These are phyloP conservation scores for Phoeniculus purpureus DNA, from an alignment of 2,797 vertebrate genomes.

Conservation along the genomic window DNA sequence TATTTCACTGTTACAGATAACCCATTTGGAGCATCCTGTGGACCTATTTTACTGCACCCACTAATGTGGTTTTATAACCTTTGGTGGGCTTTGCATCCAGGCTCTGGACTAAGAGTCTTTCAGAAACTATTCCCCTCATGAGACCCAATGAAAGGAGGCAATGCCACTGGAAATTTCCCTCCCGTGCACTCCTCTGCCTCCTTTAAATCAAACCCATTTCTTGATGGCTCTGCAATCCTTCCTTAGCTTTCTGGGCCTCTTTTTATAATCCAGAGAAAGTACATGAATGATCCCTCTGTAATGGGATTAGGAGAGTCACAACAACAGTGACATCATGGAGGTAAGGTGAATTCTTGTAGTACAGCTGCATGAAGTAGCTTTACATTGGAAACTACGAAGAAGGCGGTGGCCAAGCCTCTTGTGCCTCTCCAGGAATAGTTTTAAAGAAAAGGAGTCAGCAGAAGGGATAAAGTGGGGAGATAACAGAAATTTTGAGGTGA, in stretches of 20 bases:
- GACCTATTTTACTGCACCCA: neutral
- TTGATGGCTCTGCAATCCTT: neutral
- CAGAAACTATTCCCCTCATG: neutral
- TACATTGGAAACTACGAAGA: neutral
- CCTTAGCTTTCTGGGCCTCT: neutral
- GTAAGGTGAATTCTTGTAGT: neutral
- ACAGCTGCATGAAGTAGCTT: neutral
- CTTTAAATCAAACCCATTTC: neutral
- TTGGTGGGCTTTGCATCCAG: neutral
- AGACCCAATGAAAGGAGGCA: neutral
- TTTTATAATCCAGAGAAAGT: neutral
- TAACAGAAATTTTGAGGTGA: neutral
- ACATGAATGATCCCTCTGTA: neutral
- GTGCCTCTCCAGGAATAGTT: neutral
- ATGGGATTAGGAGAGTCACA: slow-evolving; percentile 6
- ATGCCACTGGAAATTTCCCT: neutral
- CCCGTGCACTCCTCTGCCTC: neutral
- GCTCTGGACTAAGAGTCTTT: neutral
- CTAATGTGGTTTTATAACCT: slow-evolving; percentile 1
- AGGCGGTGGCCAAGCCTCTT: neutral
- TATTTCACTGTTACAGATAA: slow-evolving; percentile 16
- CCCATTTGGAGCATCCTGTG: slow-evolving; percentile 38
- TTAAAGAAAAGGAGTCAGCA: neutral
- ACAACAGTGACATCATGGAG: neutral
- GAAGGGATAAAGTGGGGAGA: neutral